phyloP scores from a whole-genome alignment of 2,113 vertebrate species.

The Percopsis transmontana region DNA sequence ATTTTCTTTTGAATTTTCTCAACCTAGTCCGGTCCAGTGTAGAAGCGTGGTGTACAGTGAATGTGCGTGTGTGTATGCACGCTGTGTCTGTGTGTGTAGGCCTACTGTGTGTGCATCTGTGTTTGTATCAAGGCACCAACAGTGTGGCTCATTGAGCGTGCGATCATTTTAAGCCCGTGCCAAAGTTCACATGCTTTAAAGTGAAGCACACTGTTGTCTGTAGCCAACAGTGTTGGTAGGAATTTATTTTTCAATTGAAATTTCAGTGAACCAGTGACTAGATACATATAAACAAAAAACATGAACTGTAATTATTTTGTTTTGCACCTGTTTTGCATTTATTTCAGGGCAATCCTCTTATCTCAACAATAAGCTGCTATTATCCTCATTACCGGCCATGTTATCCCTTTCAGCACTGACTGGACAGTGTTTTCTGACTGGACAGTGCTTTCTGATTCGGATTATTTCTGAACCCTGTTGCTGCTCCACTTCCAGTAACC shows the following conservation, averaged over 20 bases:
- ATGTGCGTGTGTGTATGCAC: slow-evolving; percentile 20
- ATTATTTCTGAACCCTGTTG: slow-evolving; percentile 22
- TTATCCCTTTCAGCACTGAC: slow-evolving; percentile 49
- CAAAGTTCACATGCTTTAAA: slow-evolving; percentile 67
- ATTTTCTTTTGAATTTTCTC: slow-evolving; percentile 79
- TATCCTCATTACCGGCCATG: slow-evolving; percentile 44
- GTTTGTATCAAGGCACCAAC: slow-evolving; percentile 51
- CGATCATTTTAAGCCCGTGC: slow-evolving; percentile 55
- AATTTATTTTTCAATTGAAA: slow-evolving; percentile 19
- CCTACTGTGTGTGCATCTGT: slow-evolving; percentile 54
- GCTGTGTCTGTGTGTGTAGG: slow-evolving; percentile 25
- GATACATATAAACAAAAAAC: neutral
- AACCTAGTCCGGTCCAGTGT: slow-evolving; percentile 61
- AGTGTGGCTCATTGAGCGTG: slow-evolving; percentile 64
- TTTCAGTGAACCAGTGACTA: too few relatives aligned
- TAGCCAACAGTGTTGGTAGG: slow-evolving; percentile 34
- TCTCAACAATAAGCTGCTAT: slow-evolving; percentile 60
- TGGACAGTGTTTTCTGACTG: slow-evolving; percentile 26
- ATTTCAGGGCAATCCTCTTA: slow-evolving; percentile 60
- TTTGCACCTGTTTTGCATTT: slow-evolving; percentile 38
- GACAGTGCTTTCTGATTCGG: slow-evolving; percentile 30
- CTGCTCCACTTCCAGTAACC: slow-evolving; percentile 69
- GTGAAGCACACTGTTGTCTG: slow-evolving; percentile 37
- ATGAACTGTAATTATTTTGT: slow-evolving; percentile 15
- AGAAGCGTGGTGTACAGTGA: slow-evolving; percentile 48